A percentile compares a stretch with the other conserved stretches of the same genome.
These are phyloP conservation scores for Celastrina argiolus DNA, from an alignment of 2,888 invertebrate species.

Conservation along the genomic window DNA sequence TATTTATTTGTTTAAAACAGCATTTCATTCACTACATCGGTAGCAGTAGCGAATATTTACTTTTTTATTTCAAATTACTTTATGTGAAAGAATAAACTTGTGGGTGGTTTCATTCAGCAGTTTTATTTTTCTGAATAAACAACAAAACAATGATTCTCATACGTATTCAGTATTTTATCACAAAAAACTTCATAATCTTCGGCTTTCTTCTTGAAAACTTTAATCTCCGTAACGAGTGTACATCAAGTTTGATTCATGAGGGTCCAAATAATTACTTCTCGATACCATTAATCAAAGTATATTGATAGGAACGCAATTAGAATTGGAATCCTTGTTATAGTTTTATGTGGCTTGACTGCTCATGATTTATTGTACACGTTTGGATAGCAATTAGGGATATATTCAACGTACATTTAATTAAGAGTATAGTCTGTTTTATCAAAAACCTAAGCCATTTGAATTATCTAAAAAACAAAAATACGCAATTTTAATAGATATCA, in stretches of 20 bases:
- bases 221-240: conserved; percentile 5
- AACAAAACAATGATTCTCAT: background rate
- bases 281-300: conserved; percentile 73
- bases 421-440: conserved; percentile 3
- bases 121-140: background rate
- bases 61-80: no score
- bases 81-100: no score
- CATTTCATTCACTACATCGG: no score
- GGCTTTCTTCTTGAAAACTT: background rate
- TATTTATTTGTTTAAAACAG: background rate
- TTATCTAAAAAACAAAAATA: no score
- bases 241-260: conserved; percentile 62
- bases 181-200: background rate
- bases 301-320: conserved; percentile 77
- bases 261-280: conserved; percentile 64
- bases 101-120: background rate
- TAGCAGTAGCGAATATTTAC: no score
- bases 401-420: conserved; percentile 23
- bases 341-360: conserved; percentile 50
- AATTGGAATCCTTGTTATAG: conserved; percentile 62
- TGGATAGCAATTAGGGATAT: conserved; percentile 59
- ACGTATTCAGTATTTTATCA: background rate
- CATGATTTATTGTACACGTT: conserved; percentile 60
- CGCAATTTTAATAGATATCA: no score
- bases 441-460: no score